Evolutionary conservation across 2,113 vertebrate species (phyloP).

Genomic region (Corynorhinus townsendii): DNA sequence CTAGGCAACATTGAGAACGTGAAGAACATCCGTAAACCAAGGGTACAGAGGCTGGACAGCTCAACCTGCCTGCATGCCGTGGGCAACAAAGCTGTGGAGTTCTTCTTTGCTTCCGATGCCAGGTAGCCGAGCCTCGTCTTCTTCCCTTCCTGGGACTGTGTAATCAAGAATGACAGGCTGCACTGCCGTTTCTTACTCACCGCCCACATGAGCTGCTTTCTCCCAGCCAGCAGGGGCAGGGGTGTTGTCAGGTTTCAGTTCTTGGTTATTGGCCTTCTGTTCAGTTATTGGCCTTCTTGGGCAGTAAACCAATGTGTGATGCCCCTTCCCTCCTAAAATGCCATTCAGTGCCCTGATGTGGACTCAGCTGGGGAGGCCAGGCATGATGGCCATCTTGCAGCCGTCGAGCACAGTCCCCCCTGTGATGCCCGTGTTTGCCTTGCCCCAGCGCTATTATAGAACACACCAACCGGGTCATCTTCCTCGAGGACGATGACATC

Average conservation of each 20-base stretch:
- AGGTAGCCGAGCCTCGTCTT: conserved; percentile 80
- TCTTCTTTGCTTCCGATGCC: conserved; percentile 96
- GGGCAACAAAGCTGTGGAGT: conserved; percentile 90
- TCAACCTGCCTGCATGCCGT: conserved; percentile 86
- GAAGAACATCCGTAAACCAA: conserved; percentile 80
- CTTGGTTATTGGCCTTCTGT: too few species aligned
- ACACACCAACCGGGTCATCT: conserved; percentile 96
- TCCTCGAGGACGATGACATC: conserved; percentile 94
- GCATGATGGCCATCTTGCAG: background rate
- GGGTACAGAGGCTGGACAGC: conserved; percentile 83
- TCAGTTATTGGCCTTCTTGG: background rate
- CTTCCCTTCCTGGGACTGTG: background rate
- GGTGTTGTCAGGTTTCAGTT: background rate
- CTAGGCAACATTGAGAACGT: conserved; percentile 81
- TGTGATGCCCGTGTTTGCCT: background rate
- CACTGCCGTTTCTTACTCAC: background rate
- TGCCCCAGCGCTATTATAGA: conserved; percentile 91
- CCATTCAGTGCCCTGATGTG: too few species aligned
- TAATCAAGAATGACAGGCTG: background rate
- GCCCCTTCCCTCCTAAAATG: background rate
- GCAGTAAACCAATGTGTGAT: background rate
- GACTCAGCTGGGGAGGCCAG: background rate
- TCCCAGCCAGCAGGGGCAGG: background rate
- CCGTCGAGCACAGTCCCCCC: background rate
- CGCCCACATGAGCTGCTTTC: background rate